Percentiles rank a stretch among this genome's conserved stretches.
Conservation (phyloP, 23 tunicate genomes). For the Botrylloides violaceus region DNA sequence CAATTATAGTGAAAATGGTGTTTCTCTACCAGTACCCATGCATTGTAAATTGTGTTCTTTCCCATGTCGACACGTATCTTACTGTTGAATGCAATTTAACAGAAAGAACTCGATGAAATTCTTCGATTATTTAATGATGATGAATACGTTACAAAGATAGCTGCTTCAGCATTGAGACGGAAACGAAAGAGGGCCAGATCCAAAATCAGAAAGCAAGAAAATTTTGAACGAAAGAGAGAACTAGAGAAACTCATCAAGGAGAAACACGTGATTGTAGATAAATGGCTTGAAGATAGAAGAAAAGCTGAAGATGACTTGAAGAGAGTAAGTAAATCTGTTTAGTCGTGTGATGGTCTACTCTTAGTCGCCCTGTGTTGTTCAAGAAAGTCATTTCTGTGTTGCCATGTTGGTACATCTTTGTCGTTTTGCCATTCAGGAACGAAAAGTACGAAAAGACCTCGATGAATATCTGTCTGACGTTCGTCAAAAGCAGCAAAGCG, state of each 20-base stretch:
- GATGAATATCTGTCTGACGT: slow-evolving; percentile 57
- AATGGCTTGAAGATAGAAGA: not conserved
- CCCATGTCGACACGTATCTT: too few relatives aligned
- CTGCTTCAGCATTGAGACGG: slow-evolving; percentile 26
- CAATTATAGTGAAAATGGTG: too few relatives aligned
- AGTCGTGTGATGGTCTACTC: not conserved
- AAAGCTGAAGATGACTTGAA: not conserved
- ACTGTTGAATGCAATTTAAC: too few relatives aligned
- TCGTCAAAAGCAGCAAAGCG: slow-evolving; percentile 27
- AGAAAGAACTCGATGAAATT: slow-evolving; percentile 46
- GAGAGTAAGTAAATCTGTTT: not conserved
- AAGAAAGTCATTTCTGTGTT: too few relatives aligned
- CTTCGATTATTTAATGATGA: slow-evolving; percentile 20
- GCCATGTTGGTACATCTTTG: too few relatives aligned
- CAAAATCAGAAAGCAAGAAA: slow-evolving; percentile 12
- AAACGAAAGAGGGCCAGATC: slow-evolving; percentile 14
- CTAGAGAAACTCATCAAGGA: slow-evolving; percentile 15
- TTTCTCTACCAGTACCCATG: too few relatives aligned
- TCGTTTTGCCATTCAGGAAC: slow-evolving; percentile 28
- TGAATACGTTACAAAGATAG: slow-evolving; percentile 16
- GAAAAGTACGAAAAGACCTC: slow-evolving; percentile 52
- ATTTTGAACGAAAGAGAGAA: slow-evolving; percentile 22
- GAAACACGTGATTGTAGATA: not conserved
- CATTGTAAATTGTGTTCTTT: too few relatives aligned
- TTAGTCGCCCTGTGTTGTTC: not conserved